These are phyloP conservation scores for Diplodus sargus DNA, from an alignment of 2,797 vertebrate genomes.

Conservation along the genomic window DNA sequence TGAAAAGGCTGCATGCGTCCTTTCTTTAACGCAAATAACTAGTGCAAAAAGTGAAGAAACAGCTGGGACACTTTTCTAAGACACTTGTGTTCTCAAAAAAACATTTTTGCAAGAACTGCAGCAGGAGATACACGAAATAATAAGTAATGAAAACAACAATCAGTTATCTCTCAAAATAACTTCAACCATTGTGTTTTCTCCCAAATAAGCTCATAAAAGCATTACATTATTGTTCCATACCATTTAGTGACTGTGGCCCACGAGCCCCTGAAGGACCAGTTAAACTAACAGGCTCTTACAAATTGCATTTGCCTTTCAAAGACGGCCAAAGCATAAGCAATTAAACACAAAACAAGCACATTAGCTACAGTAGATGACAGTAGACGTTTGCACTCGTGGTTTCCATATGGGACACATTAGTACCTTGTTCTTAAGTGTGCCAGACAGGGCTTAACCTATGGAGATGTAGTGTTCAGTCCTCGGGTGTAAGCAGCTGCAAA, in stretches of 20 bases:
- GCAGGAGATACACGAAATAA: not conserved
- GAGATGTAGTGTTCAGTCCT: slow-evolving; percentile 29
- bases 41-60: slow-evolving; percentile 15
- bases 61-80: slow-evolving; percentile 9
- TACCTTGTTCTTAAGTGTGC: slow-evolving; percentile 38
- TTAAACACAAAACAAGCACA: slow-evolving; percentile 68
- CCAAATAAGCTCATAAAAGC: slow-evolving; percentile 63
- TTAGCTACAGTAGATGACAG: slow-evolving; percentile 70
- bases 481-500: slow-evolving; percentile 9
- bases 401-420: slow-evolving; percentile 78
- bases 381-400: slow-evolving; percentile 62
- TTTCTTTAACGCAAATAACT: slow-evolving; percentile 12
- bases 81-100: not conserved
- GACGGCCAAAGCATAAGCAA: slow-evolving; percentile 65
- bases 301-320: slow-evolving; percentile 73
- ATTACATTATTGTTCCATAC: slow-evolving; percentile 57
- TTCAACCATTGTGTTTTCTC: slow-evolving; percentile 46
- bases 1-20: not conserved
- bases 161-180: slow-evolving; percentile 12
- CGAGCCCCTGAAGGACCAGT: slow-evolving; percentile 54
- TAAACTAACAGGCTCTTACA: slow-evolving; percentile 74
- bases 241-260: slow-evolving; percentile 43
- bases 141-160: not conserved
- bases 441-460: slow-evolving; percentile 65
- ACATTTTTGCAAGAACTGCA: not conserved